A percentile compares a stretch with the other conserved stretches of the same genome.
These are phyloP conservation scores for Pheosia tremula DNA, from an alignment of 2,888 invertebrate species.

Conservation along the genomic window DNA sequence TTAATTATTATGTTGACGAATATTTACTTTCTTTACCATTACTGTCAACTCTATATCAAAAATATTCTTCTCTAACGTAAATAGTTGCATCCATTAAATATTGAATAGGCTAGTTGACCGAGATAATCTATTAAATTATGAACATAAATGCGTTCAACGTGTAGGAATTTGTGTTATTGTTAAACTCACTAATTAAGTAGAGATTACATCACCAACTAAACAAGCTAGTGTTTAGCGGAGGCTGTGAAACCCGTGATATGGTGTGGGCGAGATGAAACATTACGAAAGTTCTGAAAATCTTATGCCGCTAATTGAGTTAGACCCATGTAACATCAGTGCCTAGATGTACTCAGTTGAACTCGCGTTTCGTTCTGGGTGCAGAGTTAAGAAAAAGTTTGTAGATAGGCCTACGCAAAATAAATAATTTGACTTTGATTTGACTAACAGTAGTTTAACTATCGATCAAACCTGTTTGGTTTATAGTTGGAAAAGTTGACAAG, in stretches of 20 bases:
- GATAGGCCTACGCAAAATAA: too few species aligned
- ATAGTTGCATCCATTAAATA: background rate
- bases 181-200: background rate
- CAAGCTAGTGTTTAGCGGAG: slow-evolving; percentile 1
- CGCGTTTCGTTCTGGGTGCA: too few species aligned
- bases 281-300: slow-evolving; percentile 25
- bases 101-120: background rate
- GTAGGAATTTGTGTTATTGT: background rate
- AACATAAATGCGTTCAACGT: background rate
- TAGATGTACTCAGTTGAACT: background rate
- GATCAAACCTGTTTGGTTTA: too few species aligned
- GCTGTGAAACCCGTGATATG: background rate
- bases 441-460: too few species aligned
- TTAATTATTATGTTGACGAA: too few species aligned
- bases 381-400: too few species aligned
- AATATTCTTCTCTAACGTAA: background rate
- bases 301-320: slow-evolving; percentile 16
- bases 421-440: too few species aligned
- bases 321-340: background rate
- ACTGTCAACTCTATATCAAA: too few species aligned
- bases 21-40: too few species aligned
- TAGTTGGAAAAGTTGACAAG: too few species aligned
- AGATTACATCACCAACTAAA: slow-evolving; percentile 1
- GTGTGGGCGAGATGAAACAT: slow-evolving; percentile 7
- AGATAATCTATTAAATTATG: background rate